Conservation (phyloP, 2,888 invertebrate species). For the Tryphoninae sp. region DNA sequence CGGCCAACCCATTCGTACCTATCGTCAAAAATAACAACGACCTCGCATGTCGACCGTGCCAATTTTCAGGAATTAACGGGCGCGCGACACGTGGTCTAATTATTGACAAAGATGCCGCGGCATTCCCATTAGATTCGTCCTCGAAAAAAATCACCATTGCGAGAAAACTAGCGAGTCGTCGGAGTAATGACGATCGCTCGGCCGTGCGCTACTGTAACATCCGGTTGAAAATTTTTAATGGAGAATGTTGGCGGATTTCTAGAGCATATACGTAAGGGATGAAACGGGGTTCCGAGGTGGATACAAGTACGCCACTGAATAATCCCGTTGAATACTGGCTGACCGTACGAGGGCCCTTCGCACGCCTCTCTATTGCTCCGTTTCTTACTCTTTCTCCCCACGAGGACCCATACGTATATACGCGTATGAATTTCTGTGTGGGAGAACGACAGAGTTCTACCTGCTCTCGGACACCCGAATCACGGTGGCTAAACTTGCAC, state of each 20-base stretch:
- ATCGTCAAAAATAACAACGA: too few species aligned
- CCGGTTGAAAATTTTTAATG: neutral
- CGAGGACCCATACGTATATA: conserved; percentile 11
- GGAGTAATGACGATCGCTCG: too few species aligned
- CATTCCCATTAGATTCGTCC: too few species aligned
- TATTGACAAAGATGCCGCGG: too few species aligned
- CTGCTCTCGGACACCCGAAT: conserved; percentile 12
- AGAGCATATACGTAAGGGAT: conserved; percentile 35
- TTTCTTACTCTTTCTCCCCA: neutral
- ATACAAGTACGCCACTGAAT: conserved; percentile 50
- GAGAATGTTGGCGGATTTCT: conserved; percentile 9
- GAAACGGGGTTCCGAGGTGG: conserved; percentile 37
- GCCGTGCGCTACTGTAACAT: too few species aligned
- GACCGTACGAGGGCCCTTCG: conserved; percentile 20
- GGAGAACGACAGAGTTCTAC: neutral
- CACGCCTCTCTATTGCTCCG: neutral
- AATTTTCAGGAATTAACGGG: too few species aligned
- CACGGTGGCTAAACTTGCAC: neutral
- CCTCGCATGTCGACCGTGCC: too few species aligned
- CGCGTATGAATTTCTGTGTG: neutral
- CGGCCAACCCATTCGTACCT: too few species aligned
- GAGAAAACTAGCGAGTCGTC: too few species aligned
- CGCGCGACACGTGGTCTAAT: too few species aligned
- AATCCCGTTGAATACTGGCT: conserved; percentile 17
- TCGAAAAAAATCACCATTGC: too few species aligned